Percentiles rank a stretch among this genome's conserved stretches.
Conservation (phyloP, 2,113 vertebrate genomes). For the Onychorhynchus coronatus region DNA sequence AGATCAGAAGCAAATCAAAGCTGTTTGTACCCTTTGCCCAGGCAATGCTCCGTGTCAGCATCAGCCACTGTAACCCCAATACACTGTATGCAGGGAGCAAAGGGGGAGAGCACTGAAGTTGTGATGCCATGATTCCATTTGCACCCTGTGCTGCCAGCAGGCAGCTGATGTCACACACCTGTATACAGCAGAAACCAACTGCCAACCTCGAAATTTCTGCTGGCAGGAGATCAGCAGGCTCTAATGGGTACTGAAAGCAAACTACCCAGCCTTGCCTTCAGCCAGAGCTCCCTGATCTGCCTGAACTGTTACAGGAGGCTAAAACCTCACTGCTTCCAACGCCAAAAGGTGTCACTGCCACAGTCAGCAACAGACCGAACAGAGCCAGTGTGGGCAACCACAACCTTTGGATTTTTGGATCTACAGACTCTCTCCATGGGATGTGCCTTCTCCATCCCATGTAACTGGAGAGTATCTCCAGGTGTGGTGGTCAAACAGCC, state of each 20-base stretch:
- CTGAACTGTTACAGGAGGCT: not conserved
- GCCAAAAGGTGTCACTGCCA: not conserved
- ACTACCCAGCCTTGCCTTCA: not conserved
- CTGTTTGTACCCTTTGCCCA: not conserved
- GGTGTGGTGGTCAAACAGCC: conserved; percentile 21
- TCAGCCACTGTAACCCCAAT: not conserved
- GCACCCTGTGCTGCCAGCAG: conserved; percentile 15
- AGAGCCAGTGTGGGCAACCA: not conserved
- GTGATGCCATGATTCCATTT: conserved; percentile 1
- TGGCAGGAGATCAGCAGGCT: conserved; percentile 41
- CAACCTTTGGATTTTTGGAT: not conserved
- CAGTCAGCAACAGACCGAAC: not conserved
- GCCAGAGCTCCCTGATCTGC: not conserved
- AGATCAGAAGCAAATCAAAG: not conserved
- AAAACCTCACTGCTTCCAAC: not conserved
- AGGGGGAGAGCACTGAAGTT: not conserved
- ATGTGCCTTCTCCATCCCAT: not conserved
- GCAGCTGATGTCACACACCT: not conserved
- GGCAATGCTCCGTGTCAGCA: not conserved
- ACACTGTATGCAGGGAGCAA: not conserved
- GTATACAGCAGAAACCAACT: conserved; percentile 10
- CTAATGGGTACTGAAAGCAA: not conserved
- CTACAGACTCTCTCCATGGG: not conserved
- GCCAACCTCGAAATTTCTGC: conserved; percentile 45
- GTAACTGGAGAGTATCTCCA: not conserved